Base-by-base conservation (phyloP, 2,888 invertebrate species). In the Athalia circularis region DNA sequence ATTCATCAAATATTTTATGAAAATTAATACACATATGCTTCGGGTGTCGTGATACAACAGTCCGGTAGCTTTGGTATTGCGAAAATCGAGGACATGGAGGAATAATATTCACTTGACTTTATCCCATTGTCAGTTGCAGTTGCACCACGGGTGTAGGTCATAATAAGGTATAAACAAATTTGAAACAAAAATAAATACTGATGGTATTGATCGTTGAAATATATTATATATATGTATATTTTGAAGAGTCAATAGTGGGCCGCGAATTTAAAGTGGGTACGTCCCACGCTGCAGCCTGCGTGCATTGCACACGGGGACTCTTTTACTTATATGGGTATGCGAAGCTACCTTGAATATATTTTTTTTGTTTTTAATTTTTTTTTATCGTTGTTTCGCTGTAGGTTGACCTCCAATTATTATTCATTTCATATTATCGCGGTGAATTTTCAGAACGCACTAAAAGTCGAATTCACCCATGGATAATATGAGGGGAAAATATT, bases 181-280 rank as follows among this genome's bases (percentile, higher is more conserved):
- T 29, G 0, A 0, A 59, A 72, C 52, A 47, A 59, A 72, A 72
- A 65, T 65, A 72, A 72, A 52, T 52, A 72, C 29, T 29, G 29
- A 29, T 59, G 72, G 45, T 45, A 59, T 72, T 72, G 72, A 72
- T 72, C 72, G 72, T 57, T 72, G 47, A 72, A 72, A 72, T 72
- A 72, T 72, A 59, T 72, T 72, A 47, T n/a, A 48, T 13, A 65
- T 13, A 4, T 0, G 48, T 47, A 48, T 65, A 15, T 9, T 65
- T n/a, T 48, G 9, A n/a, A 59, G 13, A 59, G 45, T 59, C 5
- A 50, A n/a, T 52, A 45, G 72, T 72, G 59, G 72, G 72, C 29
- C 29, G 29, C 72, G 72, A 72, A 72, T 72, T 59, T 72, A n/a
- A 59, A 57, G 59, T 45, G 57, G 29, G 9, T 29, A 11, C 47